Percentiles rank a stretch among this genome's conserved stretches.
Evolutionary conservation across 2,113 vertebrate genomes (phyloP).

Genomic region (Choloepus hoffmanni): DNA sequence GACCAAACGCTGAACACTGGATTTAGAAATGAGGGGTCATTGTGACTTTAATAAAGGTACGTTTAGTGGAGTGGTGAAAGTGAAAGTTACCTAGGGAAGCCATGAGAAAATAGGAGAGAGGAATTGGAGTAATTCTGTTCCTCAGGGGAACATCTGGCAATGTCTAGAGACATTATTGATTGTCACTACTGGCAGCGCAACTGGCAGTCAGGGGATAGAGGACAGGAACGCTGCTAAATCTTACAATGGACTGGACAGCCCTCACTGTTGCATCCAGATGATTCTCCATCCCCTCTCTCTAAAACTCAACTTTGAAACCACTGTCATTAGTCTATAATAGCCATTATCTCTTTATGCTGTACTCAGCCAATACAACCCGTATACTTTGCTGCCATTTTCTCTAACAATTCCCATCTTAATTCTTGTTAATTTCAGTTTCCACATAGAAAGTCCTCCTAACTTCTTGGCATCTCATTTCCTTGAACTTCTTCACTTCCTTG

Average conservation of each 20-base stretch:
- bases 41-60: not conserved
- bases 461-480: not conserved
- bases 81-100: not conserved
- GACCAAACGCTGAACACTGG: not conserved
- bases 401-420: not conserved
- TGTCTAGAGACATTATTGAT: not conserved
- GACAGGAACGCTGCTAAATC: not conserved
- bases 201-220: not conserved
- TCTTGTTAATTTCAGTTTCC: not conserved
- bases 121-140: not conserved
- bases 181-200: not conserved
- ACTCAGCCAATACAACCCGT: not conserved
- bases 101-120: not conserved
- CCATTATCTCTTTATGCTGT: not conserved
- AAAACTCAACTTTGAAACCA: not conserved
- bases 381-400: not conserved
- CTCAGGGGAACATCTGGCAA: no score
- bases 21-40: not conserved
- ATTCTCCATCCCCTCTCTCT: not conserved
- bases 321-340: not conserved
- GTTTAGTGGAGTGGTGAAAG: not conserved
- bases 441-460: not conserved
- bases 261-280: not conserved
- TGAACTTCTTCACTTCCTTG: not conserved
- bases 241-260: not conserved